Conservation (phyloP, 1,140 invertebrate species). For the Formica exsecta region DNA sequence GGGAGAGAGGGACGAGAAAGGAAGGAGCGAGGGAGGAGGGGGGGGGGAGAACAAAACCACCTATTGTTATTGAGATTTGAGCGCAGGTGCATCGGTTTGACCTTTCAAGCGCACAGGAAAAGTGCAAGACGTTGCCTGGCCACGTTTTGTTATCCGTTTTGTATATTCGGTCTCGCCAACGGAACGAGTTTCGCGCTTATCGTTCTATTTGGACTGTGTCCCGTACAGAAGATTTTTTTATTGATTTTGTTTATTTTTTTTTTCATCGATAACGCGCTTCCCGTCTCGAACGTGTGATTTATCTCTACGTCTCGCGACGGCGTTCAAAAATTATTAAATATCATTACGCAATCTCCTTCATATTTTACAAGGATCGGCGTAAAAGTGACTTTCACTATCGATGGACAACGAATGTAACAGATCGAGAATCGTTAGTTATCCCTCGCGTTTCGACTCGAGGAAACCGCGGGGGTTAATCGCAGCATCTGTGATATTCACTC, state of each 20-base stretch:
- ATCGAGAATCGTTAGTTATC: constrained; percentile 16
- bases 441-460: neutral
- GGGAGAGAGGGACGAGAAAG: neutral
- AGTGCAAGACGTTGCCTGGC: constrained; percentile 6
- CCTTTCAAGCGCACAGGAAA: constrained; percentile 48
- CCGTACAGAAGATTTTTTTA: too few species aligned
- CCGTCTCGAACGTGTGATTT: neutral
- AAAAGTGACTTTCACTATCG: constrained; percentile 48
- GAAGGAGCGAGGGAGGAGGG: neutral
- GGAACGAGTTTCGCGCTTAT: constrained; percentile 28
- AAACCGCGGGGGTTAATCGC: constrained; percentile 1
- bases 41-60: neutral
- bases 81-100: constrained; percentile 59
- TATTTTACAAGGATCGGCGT: neutral
- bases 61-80: constrained; percentile 51
- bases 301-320: neutral
- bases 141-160: constrained; percentile 1
- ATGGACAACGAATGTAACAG: neutral
- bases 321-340: constrained; percentile 4
- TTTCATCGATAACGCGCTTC: neutral
- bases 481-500: neutral
- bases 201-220: constrained; percentile 6
- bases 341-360: constrained; percentile 16
- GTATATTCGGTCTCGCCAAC: neutral
- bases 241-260: neutral